phyloP scores from a whole-genome alignment of 2,888 invertebrate genomes.

The Eubasilissa splendida region DNA sequence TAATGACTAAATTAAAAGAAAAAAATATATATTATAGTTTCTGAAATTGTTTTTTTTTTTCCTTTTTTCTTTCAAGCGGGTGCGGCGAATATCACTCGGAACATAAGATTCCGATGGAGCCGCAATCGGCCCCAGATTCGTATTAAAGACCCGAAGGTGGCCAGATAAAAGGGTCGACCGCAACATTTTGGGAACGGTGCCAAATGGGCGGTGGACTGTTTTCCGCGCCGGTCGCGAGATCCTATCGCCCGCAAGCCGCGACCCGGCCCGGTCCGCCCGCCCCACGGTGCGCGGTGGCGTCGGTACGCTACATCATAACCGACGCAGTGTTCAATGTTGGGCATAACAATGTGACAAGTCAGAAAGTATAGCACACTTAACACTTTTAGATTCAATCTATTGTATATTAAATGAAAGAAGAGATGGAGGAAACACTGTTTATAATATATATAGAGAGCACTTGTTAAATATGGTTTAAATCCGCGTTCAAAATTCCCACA shows the following conservation, averaged over 20 bases:
- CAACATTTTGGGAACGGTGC: slow-evolving; percentile 28
- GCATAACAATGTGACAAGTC: not conserved
- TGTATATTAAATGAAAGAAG: no score
- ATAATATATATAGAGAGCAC: no score
- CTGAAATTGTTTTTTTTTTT: not conserved
- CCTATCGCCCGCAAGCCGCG: slow-evolving; percentile 4
- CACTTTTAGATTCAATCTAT: no score
- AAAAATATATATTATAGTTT: not conserved
- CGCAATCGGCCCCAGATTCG: not conserved
- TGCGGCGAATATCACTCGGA: not conserved
- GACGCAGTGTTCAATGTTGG: not conserved
- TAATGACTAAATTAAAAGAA: no score
- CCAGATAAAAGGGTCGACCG: slow-evolving; percentile 17
- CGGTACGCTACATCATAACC: slow-evolving; percentile 17
- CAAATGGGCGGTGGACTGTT: slow-evolving; percentile 28
- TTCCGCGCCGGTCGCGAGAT: slow-evolving; percentile 1
- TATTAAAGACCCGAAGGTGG: slow-evolving; percentile 8
- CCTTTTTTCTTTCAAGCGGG: not conserved
- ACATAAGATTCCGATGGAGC: not conserved
- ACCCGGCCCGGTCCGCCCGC: not conserved
- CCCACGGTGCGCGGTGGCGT: not conserved
- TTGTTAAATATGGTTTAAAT: no score
- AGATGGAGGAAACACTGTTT: no score
- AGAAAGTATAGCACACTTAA: no score
- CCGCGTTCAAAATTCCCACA: no score